Conservation (phyloP, 2,113 vertebrate genomes). For the Archilochus colubris region DNA sequence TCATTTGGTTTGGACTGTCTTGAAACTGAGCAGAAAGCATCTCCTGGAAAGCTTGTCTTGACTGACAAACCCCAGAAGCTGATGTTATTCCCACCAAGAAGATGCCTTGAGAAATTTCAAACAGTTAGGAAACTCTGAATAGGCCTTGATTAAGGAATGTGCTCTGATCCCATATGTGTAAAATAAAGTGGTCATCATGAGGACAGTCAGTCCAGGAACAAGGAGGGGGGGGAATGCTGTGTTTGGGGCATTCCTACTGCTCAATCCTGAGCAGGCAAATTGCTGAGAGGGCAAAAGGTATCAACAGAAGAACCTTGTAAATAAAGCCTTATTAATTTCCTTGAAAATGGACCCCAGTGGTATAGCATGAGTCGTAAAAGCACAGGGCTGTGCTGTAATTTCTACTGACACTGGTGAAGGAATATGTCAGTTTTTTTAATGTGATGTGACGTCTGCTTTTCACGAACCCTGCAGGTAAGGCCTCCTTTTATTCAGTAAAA, state of each 20-base stretch:
- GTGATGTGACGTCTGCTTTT: not conserved
- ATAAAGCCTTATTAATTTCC: not conserved
- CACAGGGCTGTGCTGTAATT: not conserved
- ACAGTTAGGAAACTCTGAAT: not conserved
- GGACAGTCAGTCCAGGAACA: not conserved
- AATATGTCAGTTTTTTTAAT: not conserved
- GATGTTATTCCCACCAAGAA: not conserved
- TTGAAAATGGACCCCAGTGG: not conserved
- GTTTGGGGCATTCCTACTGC: not conserved
- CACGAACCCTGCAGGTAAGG: not conserved
- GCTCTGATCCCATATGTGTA: not conserved
- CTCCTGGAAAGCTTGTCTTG: conserved; percentile 32
- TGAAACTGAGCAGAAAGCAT: conserved; percentile 43
- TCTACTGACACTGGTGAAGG: not conserved
- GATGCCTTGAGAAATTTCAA: conserved; percentile 39
- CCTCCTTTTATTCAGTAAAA: not conserved
- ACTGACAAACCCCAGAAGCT: conserved; percentile 53
- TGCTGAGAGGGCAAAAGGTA: not conserved
- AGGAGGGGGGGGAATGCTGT: fast-evolving
- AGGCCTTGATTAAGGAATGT: not conserved
- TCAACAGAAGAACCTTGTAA: not conserved
- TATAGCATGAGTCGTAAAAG: not conserved
- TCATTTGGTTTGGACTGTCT: conserved; percentile 20
- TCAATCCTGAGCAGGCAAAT: not conserved
- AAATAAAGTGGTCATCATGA: not conserved